Conservation (phyloP, 1,140 invertebrate species). For the Bombus pascuorum region DNA sequence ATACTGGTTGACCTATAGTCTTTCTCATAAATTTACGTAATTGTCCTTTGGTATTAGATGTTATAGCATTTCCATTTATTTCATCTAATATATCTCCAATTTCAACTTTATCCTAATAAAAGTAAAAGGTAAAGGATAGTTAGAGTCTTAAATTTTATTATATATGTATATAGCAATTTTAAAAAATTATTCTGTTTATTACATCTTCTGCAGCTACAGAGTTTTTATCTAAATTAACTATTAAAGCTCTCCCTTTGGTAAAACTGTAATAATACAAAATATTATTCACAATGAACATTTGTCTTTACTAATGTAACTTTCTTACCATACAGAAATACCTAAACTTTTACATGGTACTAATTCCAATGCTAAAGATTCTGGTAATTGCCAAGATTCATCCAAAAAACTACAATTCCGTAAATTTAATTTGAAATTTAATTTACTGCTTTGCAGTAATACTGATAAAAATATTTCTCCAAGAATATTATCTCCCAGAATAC, state of each 20-base stretch:
- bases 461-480: conserved; percentile 84
- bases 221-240: conserved; percentile 82
- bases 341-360: conserved; percentile 84
- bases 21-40: conserved; percentile 83
- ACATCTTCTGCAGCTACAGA: conserved; percentile 85
- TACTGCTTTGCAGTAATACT: conserved; percentile 83
- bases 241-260: conserved; percentile 82
- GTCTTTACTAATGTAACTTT: background rate
- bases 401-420: conserved; percentile 83
- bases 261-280: conserved; percentile 78
- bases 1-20: conserved; percentile 81
- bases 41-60: conserved; percentile 79
- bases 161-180: background rate
- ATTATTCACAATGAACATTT: background rate
- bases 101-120: conserved; percentile 83
- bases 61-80: conserved; percentile 84
- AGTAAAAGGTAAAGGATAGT: background rate
- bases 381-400: conserved; percentile 84
- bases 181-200: conserved; percentile 65
- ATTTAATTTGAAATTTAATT: conserved; percentile 83
- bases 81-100: conserved; percentile 86
- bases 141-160: background rate
- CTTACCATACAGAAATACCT: conserved; percentile 83
- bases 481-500: conserved; percentile 84
- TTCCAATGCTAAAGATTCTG: conserved; percentile 79